These are phyloP conservation scores for Centruroides sculpturatus DNA, from an alignment of 1,140 invertebrate species.

Conservation along the genomic window DNA sequence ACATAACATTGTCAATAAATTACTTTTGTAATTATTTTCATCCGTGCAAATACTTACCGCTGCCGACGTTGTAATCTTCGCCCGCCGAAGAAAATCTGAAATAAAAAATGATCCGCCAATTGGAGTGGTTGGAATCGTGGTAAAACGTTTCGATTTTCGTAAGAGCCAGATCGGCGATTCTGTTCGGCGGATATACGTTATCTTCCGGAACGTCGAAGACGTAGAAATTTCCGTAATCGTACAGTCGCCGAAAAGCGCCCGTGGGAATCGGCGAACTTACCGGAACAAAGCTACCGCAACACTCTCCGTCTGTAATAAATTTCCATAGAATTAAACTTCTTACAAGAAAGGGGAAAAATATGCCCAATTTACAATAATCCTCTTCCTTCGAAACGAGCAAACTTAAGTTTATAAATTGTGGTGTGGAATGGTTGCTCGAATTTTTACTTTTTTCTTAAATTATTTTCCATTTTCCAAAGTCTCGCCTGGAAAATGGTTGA, in stretches of 20 bases:
- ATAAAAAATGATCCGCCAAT: constrained; percentile 19
- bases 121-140: neutral
- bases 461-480: too few relatives aligned
- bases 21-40: neutral
- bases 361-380: too few relatives aligned
- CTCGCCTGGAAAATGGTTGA: too few relatives aligned
- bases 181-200: constrained; percentile 24
- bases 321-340: too few relatives aligned
- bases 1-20: neutral
- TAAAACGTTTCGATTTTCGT: constrained; percentile 5
- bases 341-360: too few relatives aligned
- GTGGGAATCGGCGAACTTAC: neutral
- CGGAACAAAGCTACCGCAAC: constrained; percentile 13
- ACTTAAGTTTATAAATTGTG: too few relatives aligned
- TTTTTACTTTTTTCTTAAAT: too few relatives aligned
- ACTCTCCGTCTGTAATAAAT: constrained; percentile 1
- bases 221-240: constrained; percentile 1
- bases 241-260: constrained; percentile 12
- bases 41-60: neutral
- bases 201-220: neutral
- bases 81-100: constrained; percentile 26
- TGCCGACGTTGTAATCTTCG: constrained; percentile 23
- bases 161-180: constrained; percentile 25
- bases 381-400: too few relatives aligned
- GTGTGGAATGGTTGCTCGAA: too few relatives aligned